Percentiles rank a stretch among this genome's conserved stretches.
Conservation (phyloP, 2,113 vertebrate species). For the Malurus elegans region DNA sequence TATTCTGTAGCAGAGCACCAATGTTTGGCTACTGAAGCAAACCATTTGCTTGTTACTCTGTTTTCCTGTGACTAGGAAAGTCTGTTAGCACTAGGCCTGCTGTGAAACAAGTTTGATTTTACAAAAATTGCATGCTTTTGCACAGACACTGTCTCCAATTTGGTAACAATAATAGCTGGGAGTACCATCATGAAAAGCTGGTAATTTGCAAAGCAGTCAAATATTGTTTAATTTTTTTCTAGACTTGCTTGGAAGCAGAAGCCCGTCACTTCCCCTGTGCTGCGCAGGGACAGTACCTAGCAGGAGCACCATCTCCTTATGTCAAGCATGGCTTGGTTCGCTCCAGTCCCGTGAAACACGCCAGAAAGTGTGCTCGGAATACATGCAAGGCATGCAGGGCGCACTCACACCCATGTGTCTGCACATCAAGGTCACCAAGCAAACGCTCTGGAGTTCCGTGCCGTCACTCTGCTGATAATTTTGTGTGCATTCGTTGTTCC, state of each 20-base stretch:
- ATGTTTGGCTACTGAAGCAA: background rate
- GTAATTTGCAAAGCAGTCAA: background rate
- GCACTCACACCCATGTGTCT: background rate
- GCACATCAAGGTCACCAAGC: background rate
- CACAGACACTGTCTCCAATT: background rate
- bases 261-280: background rate
- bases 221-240: background rate
- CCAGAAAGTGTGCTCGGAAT: background rate
- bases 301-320: background rate
- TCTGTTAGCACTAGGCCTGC: background rate
- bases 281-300: background rate
- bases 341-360: background rate
- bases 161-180: background rate
- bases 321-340: background rate
- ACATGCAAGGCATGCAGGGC: background rate
- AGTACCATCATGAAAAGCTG: background rate
- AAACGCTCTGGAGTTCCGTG: background rate
- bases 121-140: background rate
- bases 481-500: background rate
- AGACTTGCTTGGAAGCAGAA: constrained; percentile 47
- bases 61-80: background rate
- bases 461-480: background rate
- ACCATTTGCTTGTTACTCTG: background rate
- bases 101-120: background rate
- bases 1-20: background rate